phyloP scores from a whole-genome alignment of 1,140 invertebrate species.

The Cheumatopsyche charites region DNA sequence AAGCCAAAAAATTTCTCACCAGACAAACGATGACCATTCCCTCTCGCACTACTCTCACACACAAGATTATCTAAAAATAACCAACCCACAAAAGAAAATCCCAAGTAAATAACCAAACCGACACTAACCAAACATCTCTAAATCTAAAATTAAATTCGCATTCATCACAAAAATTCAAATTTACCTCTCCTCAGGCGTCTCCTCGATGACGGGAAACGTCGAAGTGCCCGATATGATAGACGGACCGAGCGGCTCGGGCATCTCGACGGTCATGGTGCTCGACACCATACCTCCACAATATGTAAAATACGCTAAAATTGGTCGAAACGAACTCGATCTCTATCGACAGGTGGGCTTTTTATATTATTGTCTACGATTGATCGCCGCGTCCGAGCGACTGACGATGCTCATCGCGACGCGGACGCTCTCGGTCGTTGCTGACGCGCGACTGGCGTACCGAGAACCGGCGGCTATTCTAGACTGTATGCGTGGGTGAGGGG shows the following conservation, averaged over 20 bases:
- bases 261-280: constrained; percentile 61
- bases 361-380: neutral
- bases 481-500: neutral
- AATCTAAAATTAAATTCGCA: too few relatives aligned
- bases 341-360: too few relatives aligned
- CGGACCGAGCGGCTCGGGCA: constrained; percentile 55
- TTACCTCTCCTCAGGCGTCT: constrained; percentile 60
- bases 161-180: neutral
- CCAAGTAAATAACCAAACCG: too few relatives aligned
- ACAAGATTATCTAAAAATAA: too few relatives aligned
- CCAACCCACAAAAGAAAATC: too few relatives aligned
- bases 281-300: constrained; percentile 56
- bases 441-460: constrained; percentile 22
- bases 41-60: too few relatives aligned
- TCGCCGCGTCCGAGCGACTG: constrained; percentile 17
- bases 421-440: constrained; percentile 34
- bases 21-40: too few relatives aligned
- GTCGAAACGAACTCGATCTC: too few relatives aligned
- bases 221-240: constrained; percentile 48
- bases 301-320: neutral
- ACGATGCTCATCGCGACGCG: constrained; percentile 50
- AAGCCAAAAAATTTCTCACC: too few relatives aligned
- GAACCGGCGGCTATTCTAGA: neutral
- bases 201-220: constrained; percentile 52
- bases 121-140: too few relatives aligned